A percentile compares a stretch with the other conserved stretches of the same genome.
phyloP scores from a whole-genome alignment of 2,797 vertebrate genomes.

The Pogonophryne albipinna region DNA sequence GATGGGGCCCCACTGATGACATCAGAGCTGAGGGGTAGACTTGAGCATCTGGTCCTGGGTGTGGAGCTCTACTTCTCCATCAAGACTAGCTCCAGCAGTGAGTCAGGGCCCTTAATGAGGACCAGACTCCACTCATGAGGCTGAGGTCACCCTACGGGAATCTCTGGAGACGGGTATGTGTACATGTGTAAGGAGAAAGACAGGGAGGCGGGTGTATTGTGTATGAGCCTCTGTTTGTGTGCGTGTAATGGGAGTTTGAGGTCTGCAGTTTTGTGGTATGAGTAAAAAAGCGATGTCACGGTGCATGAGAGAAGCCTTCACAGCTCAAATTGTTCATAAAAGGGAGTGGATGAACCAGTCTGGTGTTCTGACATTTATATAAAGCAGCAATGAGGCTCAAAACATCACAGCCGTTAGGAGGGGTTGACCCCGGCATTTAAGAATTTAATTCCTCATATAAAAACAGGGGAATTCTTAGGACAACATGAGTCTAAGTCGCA shows the following conservation, averaged over 20 bases:
- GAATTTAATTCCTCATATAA: slow-evolving; percentile 38
- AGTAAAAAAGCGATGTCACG: slow-evolving; percentile 59
- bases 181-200: slow-evolving; percentile 44
- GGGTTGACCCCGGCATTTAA: slow-evolving; percentile 11
- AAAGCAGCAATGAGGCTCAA: slow-evolving; percentile 37
- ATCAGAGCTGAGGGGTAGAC: slow-evolving; percentile 75
- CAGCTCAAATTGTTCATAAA: slow-evolving; percentile 53
- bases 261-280: slow-evolving; percentile 54
- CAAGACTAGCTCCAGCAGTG: slow-evolving; percentile 80
- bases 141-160: slow-evolving; percentile 80
- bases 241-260: slow-evolving; percentile 27
- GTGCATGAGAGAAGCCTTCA: slow-evolving; percentile 57
- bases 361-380: slow-evolving; percentile 43
- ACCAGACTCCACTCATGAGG: slow-evolving; percentile 80
- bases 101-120: slow-evolving; percentile 85
- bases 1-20: slow-evolving; percentile 79
- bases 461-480: slow-evolving; percentile 55
- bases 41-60: slow-evolving; percentile 84
- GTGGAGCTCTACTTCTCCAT: slow-evolving; percentile 80
- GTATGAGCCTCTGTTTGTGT: slow-evolving; percentile 17
- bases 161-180: slow-evolving; percentile 71
- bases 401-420: slow-evolving; percentile 38
- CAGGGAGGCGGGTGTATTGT: slow-evolving; percentile 38
- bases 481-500: slow-evolving; percentile 53
- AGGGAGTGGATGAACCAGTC: slow-evolving; percentile 40